Evolutionary conservation across 2,113 vertebrate genomes (phyloP).

Genomic region (Barbus barbus): DNA sequence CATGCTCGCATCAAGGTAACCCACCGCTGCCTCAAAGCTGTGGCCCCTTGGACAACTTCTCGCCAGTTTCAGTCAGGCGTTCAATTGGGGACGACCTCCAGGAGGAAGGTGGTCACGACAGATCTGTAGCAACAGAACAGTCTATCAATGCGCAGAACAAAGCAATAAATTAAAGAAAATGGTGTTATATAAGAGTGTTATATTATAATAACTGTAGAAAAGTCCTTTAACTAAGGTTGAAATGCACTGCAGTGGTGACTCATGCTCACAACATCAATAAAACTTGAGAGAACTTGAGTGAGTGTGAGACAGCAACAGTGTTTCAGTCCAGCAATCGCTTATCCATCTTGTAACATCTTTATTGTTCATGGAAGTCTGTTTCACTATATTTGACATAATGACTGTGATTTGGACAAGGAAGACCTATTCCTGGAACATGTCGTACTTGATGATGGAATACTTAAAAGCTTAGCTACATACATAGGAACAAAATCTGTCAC

Average conservation of each 20-base stretch:
- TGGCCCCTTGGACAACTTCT: no score
- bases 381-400: neutral
- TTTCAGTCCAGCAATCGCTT: neutral
- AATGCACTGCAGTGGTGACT: conserved; percentile 3
- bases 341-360: neutral
- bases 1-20: no score
- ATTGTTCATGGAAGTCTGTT: neutral
- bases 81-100: no score
- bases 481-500: no score
- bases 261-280: neutral
- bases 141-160: neutral
- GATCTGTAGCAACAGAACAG: neutral
- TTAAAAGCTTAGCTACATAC: neutral
- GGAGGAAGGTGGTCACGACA: no score
- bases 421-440: neutral
- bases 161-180: neutral
- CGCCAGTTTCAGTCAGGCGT: no score
- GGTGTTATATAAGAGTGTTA: neutral
- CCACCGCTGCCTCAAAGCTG: no score
- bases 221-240: neutral
- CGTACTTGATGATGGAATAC: neutral
- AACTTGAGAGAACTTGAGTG: neutral
- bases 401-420: neutral
- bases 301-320: neutral
- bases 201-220: neutral